Evolutionary conservation across 2,888 invertebrate species (phyloP).

Genomic region (Drosophila putrida): DNA sequence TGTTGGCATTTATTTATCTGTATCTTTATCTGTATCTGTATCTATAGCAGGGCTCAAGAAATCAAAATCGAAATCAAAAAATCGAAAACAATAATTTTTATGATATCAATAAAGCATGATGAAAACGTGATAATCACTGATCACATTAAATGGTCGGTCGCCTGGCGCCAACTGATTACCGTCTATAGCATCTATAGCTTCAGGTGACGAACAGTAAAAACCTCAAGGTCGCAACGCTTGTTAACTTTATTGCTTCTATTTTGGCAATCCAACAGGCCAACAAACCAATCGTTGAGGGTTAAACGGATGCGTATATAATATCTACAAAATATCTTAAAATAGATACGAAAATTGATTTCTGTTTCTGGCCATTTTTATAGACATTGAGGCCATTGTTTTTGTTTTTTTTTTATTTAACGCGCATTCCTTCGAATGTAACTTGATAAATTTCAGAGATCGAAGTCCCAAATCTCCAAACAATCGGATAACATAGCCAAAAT

Average conservation of each 20-base stretch:
- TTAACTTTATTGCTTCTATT: conserved; percentile 73
- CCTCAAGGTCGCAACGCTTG: conserved; percentile 73
- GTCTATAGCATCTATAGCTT: conserved; percentile 60
- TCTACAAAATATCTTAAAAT: conserved; percentile 9
- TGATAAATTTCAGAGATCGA: conserved; percentile 47
- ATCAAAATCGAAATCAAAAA: conserved; percentile 53
- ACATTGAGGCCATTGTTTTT: conserved; percentile 60
- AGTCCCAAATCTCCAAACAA: conserved; percentile 13
- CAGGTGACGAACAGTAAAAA: conserved; percentile 75
- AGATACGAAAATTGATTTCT: conserved; percentile 63
- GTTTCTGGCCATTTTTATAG: conserved; percentile 49
- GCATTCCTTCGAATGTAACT: conserved; percentile 66
- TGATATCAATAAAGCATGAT: conserved; percentile 82
- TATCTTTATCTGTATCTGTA: conserved; percentile 42
- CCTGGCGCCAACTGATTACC: conserved; percentile 81
- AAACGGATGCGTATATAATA: conserved; percentile 49
- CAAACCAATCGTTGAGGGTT: conserved; percentile 26
- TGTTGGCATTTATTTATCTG: conserved; percentile 58
- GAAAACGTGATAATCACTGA: conserved; percentile 82
- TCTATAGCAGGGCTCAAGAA: conserved; percentile 52
- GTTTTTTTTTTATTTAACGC: conserved; percentile 20
- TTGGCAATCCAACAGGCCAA: conserved; percentile 46
- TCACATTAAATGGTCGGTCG: conserved; percentile 76
- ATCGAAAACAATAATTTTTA: conserved; percentile 77
- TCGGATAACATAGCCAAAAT: conserved; percentile 16